These are phyloP conservation scores for Ips nitidus DNA, from an alignment of 1,140 invertebrate genomes.

Conservation along the genomic window DNA sequence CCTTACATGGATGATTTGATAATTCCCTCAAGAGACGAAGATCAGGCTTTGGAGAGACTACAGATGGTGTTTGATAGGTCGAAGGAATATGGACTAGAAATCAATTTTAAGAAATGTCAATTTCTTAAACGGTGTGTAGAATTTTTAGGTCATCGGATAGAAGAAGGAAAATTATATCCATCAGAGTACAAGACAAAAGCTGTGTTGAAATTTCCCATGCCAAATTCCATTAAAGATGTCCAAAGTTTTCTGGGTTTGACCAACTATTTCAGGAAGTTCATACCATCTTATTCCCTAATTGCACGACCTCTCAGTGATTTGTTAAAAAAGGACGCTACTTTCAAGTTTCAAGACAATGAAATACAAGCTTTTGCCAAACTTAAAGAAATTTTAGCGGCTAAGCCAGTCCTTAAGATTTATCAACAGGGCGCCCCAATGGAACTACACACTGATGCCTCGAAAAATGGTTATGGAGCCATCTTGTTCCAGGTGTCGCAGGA, in stretches of 20 bases:
- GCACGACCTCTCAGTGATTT: slow-evolving; percentile 44
- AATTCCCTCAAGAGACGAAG: slow-evolving; percentile 33
- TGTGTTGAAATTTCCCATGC: slow-evolving; percentile 44
- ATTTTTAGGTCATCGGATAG: slow-evolving; percentile 33
- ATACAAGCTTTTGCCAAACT: slow-evolving; percentile 37
- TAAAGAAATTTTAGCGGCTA: slow-evolving; percentile 25
- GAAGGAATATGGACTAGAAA: slow-evolving; percentile 46
- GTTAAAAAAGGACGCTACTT: slow-evolving; percentile 25
- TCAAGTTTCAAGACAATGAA: slow-evolving; percentile 17
- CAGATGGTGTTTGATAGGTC: slow-evolving; percentile 40
- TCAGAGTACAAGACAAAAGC: slow-evolving; percentile 47
- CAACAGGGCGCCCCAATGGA: slow-evolving; percentile 24
- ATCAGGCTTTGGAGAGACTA: slow-evolving; percentile 33
- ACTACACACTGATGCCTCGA: too few species aligned
- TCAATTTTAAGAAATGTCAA: slow-evolving; percentile 49
- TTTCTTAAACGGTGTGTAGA: slow-evolving; percentile 32
- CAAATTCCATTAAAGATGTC: slow-evolving; percentile 12
- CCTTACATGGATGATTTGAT: slow-evolving; percentile 40
- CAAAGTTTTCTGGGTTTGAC: slow-evolving; percentile 47
- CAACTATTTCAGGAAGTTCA: slow-evolving; percentile 49
- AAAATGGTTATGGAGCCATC: too few species aligned
- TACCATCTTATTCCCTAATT: slow-evolving; percentile 34
- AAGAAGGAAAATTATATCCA: slow-evolving; percentile 36
- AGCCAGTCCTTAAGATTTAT: slow-evolving; percentile 51
- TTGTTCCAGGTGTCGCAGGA: slow-evolving; percentile 44